Evolutionary conservation across 1,140 invertebrate species (phyloP).

Genomic region (Diplogasteroides magnus): DNA sequence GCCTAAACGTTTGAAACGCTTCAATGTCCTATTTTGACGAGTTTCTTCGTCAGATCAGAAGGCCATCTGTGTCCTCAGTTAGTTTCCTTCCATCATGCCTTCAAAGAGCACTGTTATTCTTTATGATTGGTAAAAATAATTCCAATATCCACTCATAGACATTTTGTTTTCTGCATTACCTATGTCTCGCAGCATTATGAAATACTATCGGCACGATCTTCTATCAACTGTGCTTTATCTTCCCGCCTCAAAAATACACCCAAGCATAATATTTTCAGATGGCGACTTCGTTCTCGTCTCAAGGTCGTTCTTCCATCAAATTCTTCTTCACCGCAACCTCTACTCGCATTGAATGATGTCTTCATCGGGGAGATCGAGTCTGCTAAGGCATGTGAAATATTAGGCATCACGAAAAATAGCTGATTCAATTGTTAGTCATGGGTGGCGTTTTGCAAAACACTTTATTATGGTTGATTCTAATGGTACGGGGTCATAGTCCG

Average conservation of each 20-base stretch:
- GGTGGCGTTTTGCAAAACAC: not conserved
- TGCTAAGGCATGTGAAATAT: too few relatives aligned
- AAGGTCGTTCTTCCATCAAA: not conserved
- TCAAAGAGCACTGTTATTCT: too few relatives aligned
- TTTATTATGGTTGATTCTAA: too few relatives aligned
- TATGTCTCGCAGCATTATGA: not conserved
- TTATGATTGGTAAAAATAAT: too few relatives aligned
- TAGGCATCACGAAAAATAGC: too few relatives aligned
- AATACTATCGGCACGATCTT: not conserved
- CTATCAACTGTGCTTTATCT: not conserved
- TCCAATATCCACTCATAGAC: not conserved
- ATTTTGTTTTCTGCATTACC: not conserved
- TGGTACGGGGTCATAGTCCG: too few relatives aligned
- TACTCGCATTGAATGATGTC: slow-evolving; percentile 78
- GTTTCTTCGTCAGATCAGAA: slow-evolving; percentile 76
- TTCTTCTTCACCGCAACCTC: slow-evolving; percentile 8
- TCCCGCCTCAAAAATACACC: not conserved
- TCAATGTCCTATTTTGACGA: too few relatives aligned
- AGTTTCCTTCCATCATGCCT: too few relatives aligned
- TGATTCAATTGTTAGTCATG: not conserved
- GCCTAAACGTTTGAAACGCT: too few relatives aligned
- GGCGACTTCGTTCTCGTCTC: not conserved
- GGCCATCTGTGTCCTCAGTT: slow-evolving; percentile 89
- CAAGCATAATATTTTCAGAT: not conserved
- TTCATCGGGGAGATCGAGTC: slow-evolving; percentile 92